phyloP scores from a whole-genome alignment of 2,888 invertebrate species.

The Tetragonula carbonaria region DNA sequence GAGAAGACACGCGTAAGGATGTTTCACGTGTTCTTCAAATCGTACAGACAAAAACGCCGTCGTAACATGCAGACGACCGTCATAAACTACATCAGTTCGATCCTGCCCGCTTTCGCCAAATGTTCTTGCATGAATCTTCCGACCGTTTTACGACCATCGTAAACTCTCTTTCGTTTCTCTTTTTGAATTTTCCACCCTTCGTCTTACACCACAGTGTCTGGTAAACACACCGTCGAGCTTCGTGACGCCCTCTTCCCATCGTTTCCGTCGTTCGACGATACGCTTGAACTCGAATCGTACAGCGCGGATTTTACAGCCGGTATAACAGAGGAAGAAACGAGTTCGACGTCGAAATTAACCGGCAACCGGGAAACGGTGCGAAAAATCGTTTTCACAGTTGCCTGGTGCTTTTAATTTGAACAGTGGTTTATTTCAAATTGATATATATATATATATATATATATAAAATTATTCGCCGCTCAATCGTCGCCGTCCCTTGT shows the following conservation, averaged over 20 bases:
- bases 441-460: constrained; percentile 1
- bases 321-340: constrained; percentile 10
- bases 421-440: not conserved
- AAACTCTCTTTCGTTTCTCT: not conserved
- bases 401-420: constrained; percentile 48
- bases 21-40: not conserved
- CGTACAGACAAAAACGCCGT: not conserved
- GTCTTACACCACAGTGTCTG: too few relatives aligned
- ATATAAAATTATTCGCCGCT: constrained; percentile 42
- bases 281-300: not conserved
- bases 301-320: constrained; percentile 27
- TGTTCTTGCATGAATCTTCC: constrained; percentile 6
- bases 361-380: not conserved
- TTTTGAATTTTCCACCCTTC: not conserved
- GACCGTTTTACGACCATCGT: constrained; percentile 47
- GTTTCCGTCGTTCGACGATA: not conserved
- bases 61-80: constrained; percentile 1
- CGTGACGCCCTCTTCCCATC: not conserved
- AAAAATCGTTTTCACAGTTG: constrained; percentile 3
- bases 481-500: not conserved
- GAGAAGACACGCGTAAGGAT: constrained; percentile 18
- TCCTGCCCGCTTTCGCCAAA: too few relatives aligned
- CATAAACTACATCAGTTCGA: not conserved
- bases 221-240: not conserved
- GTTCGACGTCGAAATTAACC: not conserved